Percentiles rank a stretch among this genome's conserved stretches.
Evolutionary conservation across 2,797 vertebrate species (phyloP).

Genomic region (Scolopax bukidnonensis): DNA sequence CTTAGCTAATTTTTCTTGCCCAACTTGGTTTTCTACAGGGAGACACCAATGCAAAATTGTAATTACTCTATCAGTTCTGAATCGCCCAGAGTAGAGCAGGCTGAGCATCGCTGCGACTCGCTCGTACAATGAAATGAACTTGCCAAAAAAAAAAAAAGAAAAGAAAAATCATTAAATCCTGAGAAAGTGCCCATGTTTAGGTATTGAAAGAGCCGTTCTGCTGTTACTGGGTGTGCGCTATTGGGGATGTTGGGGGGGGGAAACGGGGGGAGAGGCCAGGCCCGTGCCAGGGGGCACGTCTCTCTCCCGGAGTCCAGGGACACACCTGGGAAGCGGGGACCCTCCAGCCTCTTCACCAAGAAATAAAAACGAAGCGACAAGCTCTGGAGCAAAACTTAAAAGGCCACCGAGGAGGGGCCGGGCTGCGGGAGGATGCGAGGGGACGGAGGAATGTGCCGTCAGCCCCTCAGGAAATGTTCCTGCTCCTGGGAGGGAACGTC

Average conservation of each 20-base stretch:
- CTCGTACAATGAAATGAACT: not conserved
- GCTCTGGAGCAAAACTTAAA: not conserved
- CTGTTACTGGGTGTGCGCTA: rapidly evolving
- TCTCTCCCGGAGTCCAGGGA: not conserved
- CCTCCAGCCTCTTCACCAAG: not conserved
- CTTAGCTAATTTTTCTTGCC: not conserved
- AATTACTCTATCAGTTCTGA: not conserved
- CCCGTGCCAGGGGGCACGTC: rapidly evolving
- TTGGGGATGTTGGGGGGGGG: not conserved
- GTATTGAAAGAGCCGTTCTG: rapidly evolving
- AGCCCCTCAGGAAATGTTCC: not conserved
- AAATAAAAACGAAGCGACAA: not conserved
- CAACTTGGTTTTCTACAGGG: not conserved
- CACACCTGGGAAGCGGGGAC: rapidly evolving
- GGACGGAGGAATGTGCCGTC: not conserved
- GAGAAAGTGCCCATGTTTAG: rapidly evolving
- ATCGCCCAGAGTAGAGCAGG: rapidly evolving
- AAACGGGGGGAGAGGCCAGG: not conserved
- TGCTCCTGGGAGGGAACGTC: not conserved
- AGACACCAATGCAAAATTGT: not conserved
- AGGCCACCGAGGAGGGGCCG: not conserved
- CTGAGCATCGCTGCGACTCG: rapidly evolving
- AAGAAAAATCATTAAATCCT: not conserved
- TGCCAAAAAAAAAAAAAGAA: no score
- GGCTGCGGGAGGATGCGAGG: not conserved